phyloP scores from a whole-genome alignment of 1,140 invertebrate genomes.

The Megalonaias nervosa region DNA sequence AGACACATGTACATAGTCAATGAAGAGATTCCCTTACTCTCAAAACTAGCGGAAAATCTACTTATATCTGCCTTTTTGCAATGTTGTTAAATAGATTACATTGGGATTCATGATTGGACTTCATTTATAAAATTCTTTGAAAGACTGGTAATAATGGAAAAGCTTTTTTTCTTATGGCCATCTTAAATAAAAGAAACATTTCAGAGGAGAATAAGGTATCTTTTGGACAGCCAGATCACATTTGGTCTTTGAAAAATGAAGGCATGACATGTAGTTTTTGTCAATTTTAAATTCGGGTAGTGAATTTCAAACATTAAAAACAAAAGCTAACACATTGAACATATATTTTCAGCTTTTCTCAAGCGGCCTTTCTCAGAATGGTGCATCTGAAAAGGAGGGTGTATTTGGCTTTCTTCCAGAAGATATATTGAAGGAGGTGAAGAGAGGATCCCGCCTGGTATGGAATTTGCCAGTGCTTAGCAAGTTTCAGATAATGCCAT shows the following conservation, averaged over 20 bases:
- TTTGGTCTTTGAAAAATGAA: not conserved
- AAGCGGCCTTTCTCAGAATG: constrained; percentile 77
- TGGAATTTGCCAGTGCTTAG: constrained; percentile 39
- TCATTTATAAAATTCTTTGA: no score
- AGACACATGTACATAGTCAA: no score
- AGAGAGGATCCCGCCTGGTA: constrained; percentile 75
- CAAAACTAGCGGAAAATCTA: no score
- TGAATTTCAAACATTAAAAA: not conserved
- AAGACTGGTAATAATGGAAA: no score
- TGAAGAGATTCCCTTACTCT: no score
- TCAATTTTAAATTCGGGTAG: not conserved
- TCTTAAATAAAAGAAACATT: not conserved
- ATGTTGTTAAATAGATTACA: no score
- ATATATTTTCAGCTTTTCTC: constrained; percentile 75
- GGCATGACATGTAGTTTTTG: not conserved
- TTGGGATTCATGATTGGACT: no score
- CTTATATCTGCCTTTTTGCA: no score
- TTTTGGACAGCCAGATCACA: no score
- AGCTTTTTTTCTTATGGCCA: not conserved
- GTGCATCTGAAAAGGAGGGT: constrained; percentile 74
- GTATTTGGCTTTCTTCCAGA: constrained; percentile 77
- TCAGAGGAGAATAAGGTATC: not conserved
- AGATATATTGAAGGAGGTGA: constrained; percentile 77
- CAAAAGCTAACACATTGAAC: not conserved
- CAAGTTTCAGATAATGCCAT: not conserved